These are phyloP conservation scores for Mesochorus sp. DNA, from an alignment of 2,888 invertebrate species.

Conservation along the genomic window DNA sequence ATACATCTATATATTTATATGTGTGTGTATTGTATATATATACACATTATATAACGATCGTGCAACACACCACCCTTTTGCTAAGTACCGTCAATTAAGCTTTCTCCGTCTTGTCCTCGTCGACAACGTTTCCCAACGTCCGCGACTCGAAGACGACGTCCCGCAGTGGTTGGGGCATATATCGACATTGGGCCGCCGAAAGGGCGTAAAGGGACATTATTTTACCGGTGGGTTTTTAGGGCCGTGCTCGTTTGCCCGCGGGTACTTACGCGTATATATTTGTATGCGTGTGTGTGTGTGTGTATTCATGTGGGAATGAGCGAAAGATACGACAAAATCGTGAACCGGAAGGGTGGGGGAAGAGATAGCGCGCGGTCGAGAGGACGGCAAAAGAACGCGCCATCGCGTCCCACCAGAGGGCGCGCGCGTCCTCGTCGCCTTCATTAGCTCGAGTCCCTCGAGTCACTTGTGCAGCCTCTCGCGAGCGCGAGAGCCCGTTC, in stretches of 20 bases:
- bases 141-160: slow-evolving; percentile 28
- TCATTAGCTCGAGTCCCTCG: slow-evolving; percentile 63
- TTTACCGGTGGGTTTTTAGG: neutral
- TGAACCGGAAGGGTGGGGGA: slow-evolving; percentile 27
- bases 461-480: slow-evolving; percentile 52
- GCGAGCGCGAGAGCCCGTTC: slow-evolving; percentile 28
- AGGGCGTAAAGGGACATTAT: no score
- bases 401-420: slow-evolving; percentile 23
- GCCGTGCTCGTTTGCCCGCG: neutral
- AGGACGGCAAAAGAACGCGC: slow-evolving; percentile 51
- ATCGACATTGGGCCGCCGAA: no score
- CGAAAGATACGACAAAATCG: slow-evolving; percentile 48
- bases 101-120: slow-evolving; percentile 56
- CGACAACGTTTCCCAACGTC: slow-evolving; percentile 33
- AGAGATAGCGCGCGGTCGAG: slow-evolving; percentile 30
- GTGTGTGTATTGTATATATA: neutral
- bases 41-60: slow-evolving; percentile 1
- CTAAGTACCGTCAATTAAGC: slow-evolving; percentile 71
- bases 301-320: neutral
- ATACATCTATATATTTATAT: neutral
- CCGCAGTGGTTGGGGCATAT: slow-evolving; percentile 19
- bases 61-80: slow-evolving; percentile 52
- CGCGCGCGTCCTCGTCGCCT: slow-evolving; percentile 57
- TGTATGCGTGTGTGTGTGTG: no score
- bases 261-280: neutral